A percentile compares a stretch with the other conserved stretches of the same genome.
Evolutionary conservation across 2,888 invertebrate species (phyloP).

Genomic region (Drosophila affinis): DNA sequence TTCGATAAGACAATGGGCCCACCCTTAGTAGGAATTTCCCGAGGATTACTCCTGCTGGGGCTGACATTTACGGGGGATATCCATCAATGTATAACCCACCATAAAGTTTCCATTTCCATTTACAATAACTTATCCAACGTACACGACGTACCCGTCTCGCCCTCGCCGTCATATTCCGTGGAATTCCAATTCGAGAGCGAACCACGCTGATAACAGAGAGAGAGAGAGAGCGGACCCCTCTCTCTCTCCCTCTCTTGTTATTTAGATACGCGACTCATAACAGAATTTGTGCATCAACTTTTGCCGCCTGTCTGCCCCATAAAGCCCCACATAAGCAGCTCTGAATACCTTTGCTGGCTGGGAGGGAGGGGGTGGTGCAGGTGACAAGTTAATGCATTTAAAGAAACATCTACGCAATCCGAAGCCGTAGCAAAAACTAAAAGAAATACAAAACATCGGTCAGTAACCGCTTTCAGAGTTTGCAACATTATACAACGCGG

Average conservation of each 20-base stretch:
- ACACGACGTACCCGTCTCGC: conserved; percentile 23
- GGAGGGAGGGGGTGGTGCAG: conserved; percentile 32
- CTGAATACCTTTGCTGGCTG: conserved; percentile 20
- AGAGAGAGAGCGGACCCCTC: conserved; percentile 9
- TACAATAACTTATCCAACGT: conserved; percentile 25
- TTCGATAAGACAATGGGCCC: neutral
- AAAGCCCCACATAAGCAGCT: conserved; percentile 29
- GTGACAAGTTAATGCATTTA: conserved; percentile 44
- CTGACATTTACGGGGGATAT: neutral
- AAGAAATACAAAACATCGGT: too few species aligned
- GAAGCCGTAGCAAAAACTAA: conserved; percentile 63
- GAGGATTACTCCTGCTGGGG: too few species aligned
- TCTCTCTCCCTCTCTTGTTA: conserved; percentile 3
- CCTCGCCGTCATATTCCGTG: conserved; percentile 21
- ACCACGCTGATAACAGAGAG: conserved; percentile 53
- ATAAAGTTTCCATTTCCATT: conserved; percentile 22
- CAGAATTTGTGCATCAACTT: conserved; percentile 21
- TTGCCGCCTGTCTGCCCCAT: conserved; percentile 1
- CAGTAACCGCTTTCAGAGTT: conserved; percentile 63
- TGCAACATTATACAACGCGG: conserved; percentile 75
- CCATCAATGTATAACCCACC: neutral
- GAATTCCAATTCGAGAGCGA: conserved; percentile 40
- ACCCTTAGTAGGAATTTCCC: too few species aligned
- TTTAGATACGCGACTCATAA: conserved; percentile 59
- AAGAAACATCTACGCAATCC: conserved; percentile 47